A percentile compares a stretch with the other conserved stretches of the same genome.
Evolutionary conservation across 2,888 invertebrate species (phyloP).

Genomic region (Nephrotoma guestfalica): DNA sequence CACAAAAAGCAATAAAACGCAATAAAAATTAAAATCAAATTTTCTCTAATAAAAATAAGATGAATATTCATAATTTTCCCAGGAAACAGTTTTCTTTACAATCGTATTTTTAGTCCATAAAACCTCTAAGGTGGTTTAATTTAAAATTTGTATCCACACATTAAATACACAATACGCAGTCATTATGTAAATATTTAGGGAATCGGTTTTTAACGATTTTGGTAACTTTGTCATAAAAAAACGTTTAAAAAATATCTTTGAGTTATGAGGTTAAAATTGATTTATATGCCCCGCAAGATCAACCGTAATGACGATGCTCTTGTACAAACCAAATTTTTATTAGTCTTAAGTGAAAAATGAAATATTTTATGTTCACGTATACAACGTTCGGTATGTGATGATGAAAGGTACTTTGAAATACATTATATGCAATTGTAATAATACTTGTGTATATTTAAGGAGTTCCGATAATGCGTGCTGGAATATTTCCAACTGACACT

Average conservation of each 20-base stretch:
- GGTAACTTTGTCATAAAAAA: not conserved
- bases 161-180: not conserved
- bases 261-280: not conserved
- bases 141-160: not conserved
- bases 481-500: not conserved
- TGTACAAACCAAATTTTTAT: not conserved
- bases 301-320: not conserved
- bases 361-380: not conserved
- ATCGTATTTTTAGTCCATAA: not conserved
- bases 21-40: not conserved
- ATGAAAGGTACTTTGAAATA: not conserved
- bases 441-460: not conserved
- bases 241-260: not conserved
- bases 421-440: not conserved
- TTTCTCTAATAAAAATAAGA: not conserved
- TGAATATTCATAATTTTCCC: not conserved
- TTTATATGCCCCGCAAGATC: not conserved
- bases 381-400: not conserved
- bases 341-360: not conserved
- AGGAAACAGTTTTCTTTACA: not conserved
- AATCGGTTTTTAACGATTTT: not conserved
- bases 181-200: not conserved
- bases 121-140: not conserved
- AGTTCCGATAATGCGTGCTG: not conserved
- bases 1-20: not conserved